Conservation (phyloP, 2,797 vertebrate genomes). For the Cetoscarus ocellatus region DNA sequence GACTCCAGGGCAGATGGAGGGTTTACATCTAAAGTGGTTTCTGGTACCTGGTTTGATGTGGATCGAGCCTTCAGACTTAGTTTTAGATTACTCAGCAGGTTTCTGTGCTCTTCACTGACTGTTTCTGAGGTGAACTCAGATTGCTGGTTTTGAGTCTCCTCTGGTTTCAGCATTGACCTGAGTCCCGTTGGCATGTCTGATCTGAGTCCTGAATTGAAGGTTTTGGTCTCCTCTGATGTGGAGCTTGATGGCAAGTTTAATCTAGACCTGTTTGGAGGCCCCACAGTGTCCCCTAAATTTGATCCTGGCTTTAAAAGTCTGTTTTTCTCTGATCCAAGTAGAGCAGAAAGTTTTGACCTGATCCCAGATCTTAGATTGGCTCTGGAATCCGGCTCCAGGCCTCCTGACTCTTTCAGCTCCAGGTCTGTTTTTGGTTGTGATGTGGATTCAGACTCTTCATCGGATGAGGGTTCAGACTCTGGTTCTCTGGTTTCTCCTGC, state of each 20-base stretch:
- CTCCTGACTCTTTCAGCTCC: constrained; percentile 21
- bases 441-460: constrained; percentile 51
- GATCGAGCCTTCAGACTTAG: background rate
- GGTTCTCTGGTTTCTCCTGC: constrained; percentile 69
- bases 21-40: background rate
- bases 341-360: background rate
- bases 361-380: constrained; percentile 30
- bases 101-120: background rate
- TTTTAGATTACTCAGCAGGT: background rate
- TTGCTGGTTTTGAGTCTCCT: background rate
- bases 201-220: background rate
- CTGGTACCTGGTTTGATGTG: background rate
- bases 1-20: background rate
- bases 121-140: background rate
- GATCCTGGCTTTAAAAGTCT: constrained; percentile 67
- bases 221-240: background rate
- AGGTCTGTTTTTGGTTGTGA: background rate
- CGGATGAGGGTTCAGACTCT: background rate
- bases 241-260: background rate
- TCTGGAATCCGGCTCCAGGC: background rate
- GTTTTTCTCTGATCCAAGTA: constrained; percentile 48
- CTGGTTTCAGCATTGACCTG: background rate
- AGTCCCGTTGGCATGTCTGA: background rate
- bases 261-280: background rate
- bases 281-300: background rate